Evolutionary conservation across 2,113 vertebrate genomes (phyloP), one percentile per base, ranked within the genome.

Genomic region (Amblyornis subalaris): DNA sequence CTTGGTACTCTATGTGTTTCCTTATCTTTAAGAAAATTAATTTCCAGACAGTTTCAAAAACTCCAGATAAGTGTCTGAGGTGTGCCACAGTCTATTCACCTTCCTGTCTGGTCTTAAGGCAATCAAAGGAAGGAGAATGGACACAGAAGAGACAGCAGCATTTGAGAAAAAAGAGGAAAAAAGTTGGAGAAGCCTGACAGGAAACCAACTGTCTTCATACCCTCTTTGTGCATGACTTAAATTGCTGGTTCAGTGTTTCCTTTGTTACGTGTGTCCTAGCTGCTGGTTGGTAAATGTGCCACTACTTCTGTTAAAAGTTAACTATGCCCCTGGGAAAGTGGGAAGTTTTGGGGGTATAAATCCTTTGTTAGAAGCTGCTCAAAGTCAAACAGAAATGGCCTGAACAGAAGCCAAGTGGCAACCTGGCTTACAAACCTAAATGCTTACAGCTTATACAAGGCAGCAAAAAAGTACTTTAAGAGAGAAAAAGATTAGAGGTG

Each of bases 91-190:
- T 76, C 44, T 80, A 6, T 67, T 79, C n/a, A 72, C 33, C 38
- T 87, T 87, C 22, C 44, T 76, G 6, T 64, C 44, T 84, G 19
- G 14, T 38, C 29, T 48, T 62, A 29, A 28, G 44, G 15, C 48
- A 44, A 23, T 54, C 38, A 57, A 38, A 84, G 36, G 72, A 57
- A 66, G 67, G 35, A 62, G 28, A 86, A 38, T 0, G 0, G 35
- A 25, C 9, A 7, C 28, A 78, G 54, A 66, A 75, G n/a, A 61
- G 31, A 50, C 6, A 58, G 13, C 0, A 6, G 44, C 1, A 0
- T 69, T 45, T 45, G 58, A 77, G 28, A 10, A 7, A 72, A n/a
- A 44, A 76, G 67, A 9, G 12, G 16, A 14, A 73, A 83, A 66
- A 58, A 24, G 7, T 5, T 81, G 25, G 38, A 80, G 38, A 87